Percentiles rank a stretch among this genome's conserved stretches.
These are phyloP conservation scores for Edolisoma coerulescens DNA, from an alignment of 2,113 vertebrate genomes.

Conservation along the genomic window DNA sequence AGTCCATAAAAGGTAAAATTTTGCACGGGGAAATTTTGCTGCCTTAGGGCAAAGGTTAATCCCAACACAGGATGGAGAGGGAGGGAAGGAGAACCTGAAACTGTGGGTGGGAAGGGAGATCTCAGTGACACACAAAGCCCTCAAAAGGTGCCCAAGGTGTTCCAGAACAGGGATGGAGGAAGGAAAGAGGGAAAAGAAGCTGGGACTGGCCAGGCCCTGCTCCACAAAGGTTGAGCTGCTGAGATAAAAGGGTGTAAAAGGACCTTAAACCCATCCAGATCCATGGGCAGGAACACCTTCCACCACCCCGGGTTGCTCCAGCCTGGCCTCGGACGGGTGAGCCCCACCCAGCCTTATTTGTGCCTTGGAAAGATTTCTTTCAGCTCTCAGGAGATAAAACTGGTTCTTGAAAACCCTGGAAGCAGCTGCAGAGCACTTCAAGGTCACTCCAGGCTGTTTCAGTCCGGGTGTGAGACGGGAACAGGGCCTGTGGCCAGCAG, in stretches of 20 bases:
- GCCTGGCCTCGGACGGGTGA: neutral
- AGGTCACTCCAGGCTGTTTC: neutral
- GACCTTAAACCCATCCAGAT: neutral
- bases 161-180: neutral
- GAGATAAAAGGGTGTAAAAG: neutral
- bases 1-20: neutral
- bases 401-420: neutral
- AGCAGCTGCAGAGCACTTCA: neutral
- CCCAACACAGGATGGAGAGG: neutral
- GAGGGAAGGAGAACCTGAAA: neutral
- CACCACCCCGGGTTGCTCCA: neutral
- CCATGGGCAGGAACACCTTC: no score
- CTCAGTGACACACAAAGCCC: neutral
- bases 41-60: neutral
- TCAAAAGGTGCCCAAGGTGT: neutral
- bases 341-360: neutral
- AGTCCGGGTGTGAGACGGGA: neutral
- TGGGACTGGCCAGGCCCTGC: neutral
- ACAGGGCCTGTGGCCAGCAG: neutral
- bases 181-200: neutral
- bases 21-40: neutral
- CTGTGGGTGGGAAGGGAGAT: neutral
- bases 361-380: neutral
- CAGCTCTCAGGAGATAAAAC: neutral
- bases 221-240: neutral